phyloP scores from a whole-genome alignment of 2,888 invertebrate species.

The Neoaliturus tenellus region DNA sequence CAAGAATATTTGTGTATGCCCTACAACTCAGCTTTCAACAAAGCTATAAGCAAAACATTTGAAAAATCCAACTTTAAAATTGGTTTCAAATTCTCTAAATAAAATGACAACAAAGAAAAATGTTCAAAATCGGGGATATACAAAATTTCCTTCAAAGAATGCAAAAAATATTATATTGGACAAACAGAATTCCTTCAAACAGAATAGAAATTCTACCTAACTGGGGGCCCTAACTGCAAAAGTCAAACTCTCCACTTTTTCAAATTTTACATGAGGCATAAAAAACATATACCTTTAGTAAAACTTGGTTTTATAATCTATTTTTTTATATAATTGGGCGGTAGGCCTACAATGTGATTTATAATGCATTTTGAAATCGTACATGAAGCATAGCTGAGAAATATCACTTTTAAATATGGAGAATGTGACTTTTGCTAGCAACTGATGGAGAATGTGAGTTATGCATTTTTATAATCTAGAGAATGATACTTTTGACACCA shows the following conservation, averaged over 20 bases:
- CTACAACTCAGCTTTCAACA: too few species aligned
- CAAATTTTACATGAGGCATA: slow-evolving; percentile 21
- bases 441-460: too few species aligned
- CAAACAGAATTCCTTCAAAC: too few species aligned
- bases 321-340: not conserved
- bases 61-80: too few species aligned
- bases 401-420: slow-evolving; percentile 2
- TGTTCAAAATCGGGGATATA: too few species aligned
- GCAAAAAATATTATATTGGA: too few species aligned
- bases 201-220: too few species aligned
- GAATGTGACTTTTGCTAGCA: slow-evolving; percentile 29
- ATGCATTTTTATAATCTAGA: not conserved
- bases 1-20: too few species aligned
- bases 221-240: slow-evolving; percentile 19
- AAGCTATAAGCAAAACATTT: too few species aligned
- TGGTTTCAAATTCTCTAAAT: too few species aligned
- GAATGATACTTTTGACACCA: slow-evolving; percentile 31
- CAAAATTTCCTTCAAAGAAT: too few species aligned
- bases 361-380: slow-evolving; percentile 10
- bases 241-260: slow-evolving; percentile 19
- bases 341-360: not conserved
- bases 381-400: slow-evolving; percentile 4
- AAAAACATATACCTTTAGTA: slow-evolving; percentile 8
- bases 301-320: slow-evolving; percentile 7
- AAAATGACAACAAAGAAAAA: too few species aligned